Percentiles rank a stretch among this genome's conserved stretches.
These are phyloP conservation scores for Hemithea aestivaria DNA, from an alignment of 2,888 invertebrate species.

Conservation along the genomic window DNA sequence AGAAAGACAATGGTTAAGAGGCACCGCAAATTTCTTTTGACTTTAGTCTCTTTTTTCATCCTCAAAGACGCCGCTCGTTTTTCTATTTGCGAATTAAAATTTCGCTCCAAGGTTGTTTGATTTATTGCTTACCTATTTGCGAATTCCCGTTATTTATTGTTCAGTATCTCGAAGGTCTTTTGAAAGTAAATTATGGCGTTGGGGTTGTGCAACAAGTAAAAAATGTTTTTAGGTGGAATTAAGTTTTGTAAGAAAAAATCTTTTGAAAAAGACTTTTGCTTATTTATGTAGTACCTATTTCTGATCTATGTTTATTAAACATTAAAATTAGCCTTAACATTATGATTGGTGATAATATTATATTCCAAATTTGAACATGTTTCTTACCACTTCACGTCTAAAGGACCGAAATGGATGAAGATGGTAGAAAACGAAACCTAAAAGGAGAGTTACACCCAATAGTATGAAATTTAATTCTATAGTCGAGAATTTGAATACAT, in stretches of 20 bases:
- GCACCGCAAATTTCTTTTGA: conserved; percentile 20
- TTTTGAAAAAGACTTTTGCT: too few species aligned
- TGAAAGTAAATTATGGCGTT: conserved; percentile 16
- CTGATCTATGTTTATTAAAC: too few species aligned
- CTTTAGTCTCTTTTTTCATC: conserved; percentile 16
- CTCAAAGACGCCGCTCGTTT: conserved; percentile 15
- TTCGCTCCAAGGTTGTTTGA: conserved; percentile 20
- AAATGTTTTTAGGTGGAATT: background rate
- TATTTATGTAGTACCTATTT: too few species aligned
- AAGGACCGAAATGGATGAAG: too few species aligned
- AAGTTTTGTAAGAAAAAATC: too few species aligned
- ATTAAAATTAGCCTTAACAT: too few species aligned
- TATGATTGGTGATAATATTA: too few species aligned
- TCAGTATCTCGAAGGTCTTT: conserved; percentile 14
- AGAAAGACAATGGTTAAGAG: conserved; percentile 27
- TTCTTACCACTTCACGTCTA: too few species aligned
- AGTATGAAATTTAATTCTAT: background rate
- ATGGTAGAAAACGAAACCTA: too few species aligned
- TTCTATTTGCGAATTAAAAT: conserved; percentile 21
- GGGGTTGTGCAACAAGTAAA: conserved; percentile 11
- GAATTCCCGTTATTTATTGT: conserved; percentile 24
- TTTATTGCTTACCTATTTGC: conserved; percentile 19
- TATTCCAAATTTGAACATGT: too few species aligned
- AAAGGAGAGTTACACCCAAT: too few species aligned
- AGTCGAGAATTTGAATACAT: background rate